Evolutionary conservation across 2,888 invertebrate genomes (phyloP).

Genomic region (Platynereis dumerilii): DNA sequence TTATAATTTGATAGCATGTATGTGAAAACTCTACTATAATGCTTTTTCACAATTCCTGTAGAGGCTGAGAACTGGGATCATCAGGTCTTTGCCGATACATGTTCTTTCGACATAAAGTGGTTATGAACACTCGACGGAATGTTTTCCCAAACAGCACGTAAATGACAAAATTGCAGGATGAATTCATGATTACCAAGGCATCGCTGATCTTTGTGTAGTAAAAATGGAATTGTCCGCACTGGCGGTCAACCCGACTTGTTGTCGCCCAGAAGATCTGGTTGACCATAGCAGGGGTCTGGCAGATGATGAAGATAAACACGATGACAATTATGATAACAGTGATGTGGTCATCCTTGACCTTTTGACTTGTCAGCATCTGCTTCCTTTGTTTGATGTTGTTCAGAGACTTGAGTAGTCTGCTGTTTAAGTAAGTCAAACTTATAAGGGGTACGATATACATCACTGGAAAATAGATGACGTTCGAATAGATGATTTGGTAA

Average conservation of each 20-base stretch:
- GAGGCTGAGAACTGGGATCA: constrained; percentile 14
- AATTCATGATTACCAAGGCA: constrained; percentile 36
- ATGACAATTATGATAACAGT: constrained; percentile 35
- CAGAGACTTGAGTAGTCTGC: constrained; percentile 28
- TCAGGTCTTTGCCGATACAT: not conserved
- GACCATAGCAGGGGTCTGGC: constrained; percentile 38
- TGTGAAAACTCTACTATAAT: too few relatives aligned
- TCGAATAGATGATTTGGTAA: constrained; percentile 40
- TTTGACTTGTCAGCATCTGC: constrained; percentile 18
- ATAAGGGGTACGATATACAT: constrained; percentile 38
- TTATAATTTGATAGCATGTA: too few relatives aligned
- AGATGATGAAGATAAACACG: constrained; percentile 35
- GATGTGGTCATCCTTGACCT: constrained; percentile 31
- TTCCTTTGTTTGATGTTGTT: constrained; percentile 25
- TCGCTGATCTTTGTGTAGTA: constrained; percentile 40
- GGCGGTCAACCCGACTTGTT: constrained; percentile 8
- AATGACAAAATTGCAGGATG: constrained; percentile 37
- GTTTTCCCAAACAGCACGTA: constrained; percentile 37
- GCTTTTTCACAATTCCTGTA: constrained; percentile 12
- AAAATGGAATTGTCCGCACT: constrained; percentile 37
- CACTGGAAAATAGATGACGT: constrained; percentile 36
- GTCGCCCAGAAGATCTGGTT: constrained; percentile 40
- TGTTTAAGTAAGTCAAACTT: constrained; percentile 32
- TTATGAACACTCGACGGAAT: constrained; percentile 34
- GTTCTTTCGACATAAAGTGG: constrained; percentile 18